Conservation (phyloP, 2,888 invertebrate genomes). For the Drosophila anceps region DNA sequence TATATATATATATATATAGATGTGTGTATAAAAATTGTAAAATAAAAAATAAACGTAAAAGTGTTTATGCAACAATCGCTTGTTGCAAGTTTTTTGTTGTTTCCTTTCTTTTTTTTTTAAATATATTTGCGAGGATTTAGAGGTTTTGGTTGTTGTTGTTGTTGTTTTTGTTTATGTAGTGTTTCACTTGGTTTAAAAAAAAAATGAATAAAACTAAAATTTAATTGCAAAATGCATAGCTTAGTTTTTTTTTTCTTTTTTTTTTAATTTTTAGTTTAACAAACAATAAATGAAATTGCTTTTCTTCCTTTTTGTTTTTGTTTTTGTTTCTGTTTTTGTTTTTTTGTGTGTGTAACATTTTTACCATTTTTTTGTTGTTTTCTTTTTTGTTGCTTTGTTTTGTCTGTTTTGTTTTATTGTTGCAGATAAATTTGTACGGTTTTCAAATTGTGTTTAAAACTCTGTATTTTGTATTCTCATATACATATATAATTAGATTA, state of each 20-base stretch:
- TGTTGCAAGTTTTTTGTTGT: slow-evolving; percentile 28
- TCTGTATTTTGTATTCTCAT: slow-evolving; percentile 30
- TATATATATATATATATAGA: slow-evolving; percentile 24
- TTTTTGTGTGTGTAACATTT: slow-evolving; percentile 11
- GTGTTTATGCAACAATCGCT: slow-evolving; percentile 31
- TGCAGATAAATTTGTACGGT: slow-evolving; percentile 76
- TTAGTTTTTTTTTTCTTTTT: slow-evolving; percentile 23
- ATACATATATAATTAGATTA: too few species aligned
- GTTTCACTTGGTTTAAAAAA: slow-evolving; percentile 44
- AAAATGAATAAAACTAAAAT: slow-evolving; percentile 28
- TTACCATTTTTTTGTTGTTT: slow-evolving; percentile 42
- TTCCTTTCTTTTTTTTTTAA: slow-evolving; percentile 27
- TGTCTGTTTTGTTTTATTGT: slow-evolving; percentile 50
- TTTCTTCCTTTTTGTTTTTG: slow-evolving; percentile 25
- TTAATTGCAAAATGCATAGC: slow-evolving; percentile 44
- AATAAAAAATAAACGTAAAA: slow-evolving; percentile 67
- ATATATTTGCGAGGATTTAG: slow-evolving; percentile 78
- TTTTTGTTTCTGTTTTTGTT: slow-evolving; percentile 10
- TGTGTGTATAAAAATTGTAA: slow-evolving; percentile 54
- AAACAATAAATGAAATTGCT: slow-evolving; percentile 53
- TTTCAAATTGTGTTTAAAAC: slow-evolving; percentile 61
- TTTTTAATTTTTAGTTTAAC: slow-evolving; percentile 31
- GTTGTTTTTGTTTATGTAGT: slow-evolving; percentile 23
- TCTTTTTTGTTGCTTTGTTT: slow-evolving; percentile 32
- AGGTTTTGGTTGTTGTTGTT: slow-evolving; percentile 75